A percentile compares a stretch with the other conserved stretches of the same genome.
Evolutionary conservation across 2,113 vertebrate genomes (phyloP).

Genomic region (Terrapene triunguis): DNA sequence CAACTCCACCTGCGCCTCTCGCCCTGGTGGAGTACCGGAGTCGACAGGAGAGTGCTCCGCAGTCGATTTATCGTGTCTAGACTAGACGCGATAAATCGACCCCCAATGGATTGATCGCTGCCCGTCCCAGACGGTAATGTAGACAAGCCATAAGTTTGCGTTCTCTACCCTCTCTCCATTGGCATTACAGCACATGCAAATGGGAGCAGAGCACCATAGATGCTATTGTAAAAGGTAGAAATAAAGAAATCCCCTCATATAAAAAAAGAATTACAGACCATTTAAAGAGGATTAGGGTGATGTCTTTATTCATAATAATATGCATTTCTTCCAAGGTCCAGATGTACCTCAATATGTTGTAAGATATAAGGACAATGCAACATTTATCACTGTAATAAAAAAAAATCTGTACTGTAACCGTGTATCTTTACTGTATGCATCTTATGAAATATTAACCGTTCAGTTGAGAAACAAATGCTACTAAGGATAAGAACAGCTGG

Average conservation of each 20-base stretch:
- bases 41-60: too few species aligned
- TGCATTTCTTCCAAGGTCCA: neutral
- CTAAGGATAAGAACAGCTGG: neutral
- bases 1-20: too few species aligned
- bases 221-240: neutral
- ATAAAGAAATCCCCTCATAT: neutral
- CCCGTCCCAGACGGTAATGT: too few species aligned
- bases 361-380: neutral
- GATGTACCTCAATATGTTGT: neutral
- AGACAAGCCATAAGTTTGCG: neutral
- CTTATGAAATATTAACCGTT: constrained; percentile 3
- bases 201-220: neutral
- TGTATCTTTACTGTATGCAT: neutral
- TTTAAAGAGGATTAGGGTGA: neutral
- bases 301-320: neutral
- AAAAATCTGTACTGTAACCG: neutral
- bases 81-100: too few species aligned
- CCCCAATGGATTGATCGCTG: too few species aligned
- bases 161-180: neutral
- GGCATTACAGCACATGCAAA: neutral
- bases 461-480: neutral
- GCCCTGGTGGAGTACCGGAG: too few species aligned
- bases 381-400: neutral
- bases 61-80: too few species aligned
- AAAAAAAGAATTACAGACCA: neutral